These are phyloP conservation scores for Emydura subglobosa DNA, from an alignment of 2,113 vertebrate species.

Conservation along the genomic window DNA sequence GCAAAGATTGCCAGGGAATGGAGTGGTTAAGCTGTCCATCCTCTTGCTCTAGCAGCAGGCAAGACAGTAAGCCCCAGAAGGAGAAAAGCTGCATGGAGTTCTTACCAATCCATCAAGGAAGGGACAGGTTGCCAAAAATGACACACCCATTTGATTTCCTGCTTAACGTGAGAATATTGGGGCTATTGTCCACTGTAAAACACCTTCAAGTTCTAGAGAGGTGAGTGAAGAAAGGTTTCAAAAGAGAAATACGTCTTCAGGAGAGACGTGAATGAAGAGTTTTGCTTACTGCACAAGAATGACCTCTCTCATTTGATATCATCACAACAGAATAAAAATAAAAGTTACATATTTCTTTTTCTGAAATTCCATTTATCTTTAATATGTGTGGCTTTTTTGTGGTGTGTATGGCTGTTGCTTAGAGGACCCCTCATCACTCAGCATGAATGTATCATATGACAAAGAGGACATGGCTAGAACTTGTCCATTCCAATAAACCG, in stretches of 20 bases:
- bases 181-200: background rate
- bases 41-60: background rate
- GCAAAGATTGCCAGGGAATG: background rate
- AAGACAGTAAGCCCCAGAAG: background rate
- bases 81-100: background rate
- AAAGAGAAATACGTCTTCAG: background rate
- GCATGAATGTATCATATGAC: background rate
- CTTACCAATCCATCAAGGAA: background rate
- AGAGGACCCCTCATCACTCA: background rate
- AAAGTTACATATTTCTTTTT: too few relatives aligned
- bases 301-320: background rate
- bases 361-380: too few relatives aligned
- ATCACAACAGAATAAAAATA: background rate
- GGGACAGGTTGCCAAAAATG: background rate
- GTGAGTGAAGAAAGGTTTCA: background rate
- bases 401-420: background rate
- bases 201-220: background rate
- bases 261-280: background rate
- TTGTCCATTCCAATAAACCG: background rate
- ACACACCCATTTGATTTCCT: background rate
- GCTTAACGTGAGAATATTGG: background rate
- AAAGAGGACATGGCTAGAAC: background rate
- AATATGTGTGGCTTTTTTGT: background rate
- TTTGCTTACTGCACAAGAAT: background rate
- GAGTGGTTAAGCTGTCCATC: background rate